These are phyloP conservation scores for Pseudochirops corinnae DNA, from an alignment of 2,797 vertebrate genomes.

Conservation along the genomic window DNA sequence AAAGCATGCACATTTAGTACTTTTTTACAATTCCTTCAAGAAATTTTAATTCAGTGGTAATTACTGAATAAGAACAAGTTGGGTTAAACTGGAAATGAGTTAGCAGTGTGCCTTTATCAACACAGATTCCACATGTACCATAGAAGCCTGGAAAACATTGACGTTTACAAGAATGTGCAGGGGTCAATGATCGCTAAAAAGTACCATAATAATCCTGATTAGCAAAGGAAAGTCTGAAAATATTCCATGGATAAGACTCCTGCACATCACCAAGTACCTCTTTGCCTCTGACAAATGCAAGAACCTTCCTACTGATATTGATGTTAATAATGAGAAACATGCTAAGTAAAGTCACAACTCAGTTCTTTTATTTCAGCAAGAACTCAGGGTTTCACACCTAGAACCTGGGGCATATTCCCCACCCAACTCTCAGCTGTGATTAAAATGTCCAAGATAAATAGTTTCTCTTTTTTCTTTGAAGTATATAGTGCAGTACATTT, in stretches of 20 bases:
- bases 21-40: slow-evolving; percentile 19
- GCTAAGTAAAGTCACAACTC: background rate
- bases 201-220: background rate
- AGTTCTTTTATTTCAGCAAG: background rate
- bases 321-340: background rate
- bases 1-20: slow-evolving; percentile 33
- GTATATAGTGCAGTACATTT: background rate
- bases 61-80: slow-evolving; percentile 14
- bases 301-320: background rate
- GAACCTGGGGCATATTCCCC: background rate
- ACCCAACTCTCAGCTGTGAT: background rate
- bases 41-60: slow-evolving; percentile 30
- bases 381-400: background rate
- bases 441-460: background rate
- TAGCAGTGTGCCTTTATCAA: background rate
- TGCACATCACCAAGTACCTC: background rate
- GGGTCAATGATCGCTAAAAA: background rate
- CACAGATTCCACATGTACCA: background rate
- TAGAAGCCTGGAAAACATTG: background rate
- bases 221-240: background rate
- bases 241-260: background rate
- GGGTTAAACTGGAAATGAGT: background rate
- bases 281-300: background rate
- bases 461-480: background rate
- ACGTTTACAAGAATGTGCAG: background rate